Evolutionary conservation across 2,888 invertebrate species (phyloP), one percentile per base, ranked within the genome.

Genomic region (Toxonevra muliebris): DNA sequence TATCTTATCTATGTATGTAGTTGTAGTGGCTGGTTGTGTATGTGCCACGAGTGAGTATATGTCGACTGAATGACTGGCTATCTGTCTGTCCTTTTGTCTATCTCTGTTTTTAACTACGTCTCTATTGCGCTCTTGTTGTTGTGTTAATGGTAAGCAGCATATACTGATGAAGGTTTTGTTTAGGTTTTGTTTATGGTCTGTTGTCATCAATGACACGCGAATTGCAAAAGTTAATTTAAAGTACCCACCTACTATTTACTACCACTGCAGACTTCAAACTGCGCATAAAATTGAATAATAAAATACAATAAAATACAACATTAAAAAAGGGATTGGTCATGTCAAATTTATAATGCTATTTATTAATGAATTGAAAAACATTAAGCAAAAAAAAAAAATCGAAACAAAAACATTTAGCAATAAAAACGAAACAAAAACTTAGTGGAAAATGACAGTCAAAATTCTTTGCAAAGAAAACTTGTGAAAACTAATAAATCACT

Each of bases 201-300:
- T 69, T 75, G 75, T 75, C 75, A 75, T 72, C 75, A 75, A 72
- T 75, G 73, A 75, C 75, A 75, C 75, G 75, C 74, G 71, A 75
- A 75, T 70, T 73, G 73, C 73, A 75, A 75, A 75, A 75, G 75
- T 75, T 73, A 75, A 75, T 75, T 75, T 73, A 75, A 72, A 15
- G 13, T 54, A 53, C 13, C 53, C 12, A 42, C 20, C 12, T 40
- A 57, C 48, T 42, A 72, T 65, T 69, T 30, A 13, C 65, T 10
- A 40, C 52, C 42, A 40, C 54, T 15, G 53, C 52, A n/a, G 15
- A 50, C 42, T 17, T 41, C 30, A 52, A 48, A 20, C 17, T n/a
- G 54, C 13, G 50, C 15, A 57, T 15, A 42, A 19, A 54, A 15
- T 30, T 30, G 50, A 30, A 70, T 30, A 30, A 30, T 30, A 30